Percentiles rank a stretch among this genome's conserved stretches.
Conservation (phyloP, 2,113 vertebrate species). For the Gopherus evgoodei region DNA sequence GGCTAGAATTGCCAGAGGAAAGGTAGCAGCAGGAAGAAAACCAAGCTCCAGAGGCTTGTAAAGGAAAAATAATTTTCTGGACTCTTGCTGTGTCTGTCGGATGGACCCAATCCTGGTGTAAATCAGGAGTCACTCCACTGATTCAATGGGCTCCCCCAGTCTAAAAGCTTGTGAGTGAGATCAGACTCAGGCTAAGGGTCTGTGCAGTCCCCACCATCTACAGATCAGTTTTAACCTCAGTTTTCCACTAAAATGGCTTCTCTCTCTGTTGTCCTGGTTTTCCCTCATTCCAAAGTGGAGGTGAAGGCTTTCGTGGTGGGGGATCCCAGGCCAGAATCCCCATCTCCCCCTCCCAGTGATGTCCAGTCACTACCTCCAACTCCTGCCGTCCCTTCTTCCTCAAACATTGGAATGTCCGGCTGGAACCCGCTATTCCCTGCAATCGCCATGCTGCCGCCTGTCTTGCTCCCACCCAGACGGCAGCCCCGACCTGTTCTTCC, state of each 20-base stretch:
- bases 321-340: not conserved
- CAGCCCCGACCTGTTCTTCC: slow-evolving; percentile 68
- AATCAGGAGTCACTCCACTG: not conserved
- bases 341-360: not conserved
- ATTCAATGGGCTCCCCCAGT: not conserved
- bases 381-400: not conserved
- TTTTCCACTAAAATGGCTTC: not conserved
- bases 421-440: not conserved
- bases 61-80: not conserved
- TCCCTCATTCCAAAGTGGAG: accelerated
- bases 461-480: not conserved
- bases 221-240: not conserved
- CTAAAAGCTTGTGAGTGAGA: no score
- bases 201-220: not conserved
- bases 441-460: not conserved
- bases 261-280: not conserved
- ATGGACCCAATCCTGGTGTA: accelerated
- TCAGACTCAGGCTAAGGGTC: not conserved
- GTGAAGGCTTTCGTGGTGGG: not conserved
- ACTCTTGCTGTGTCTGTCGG: accelerated
- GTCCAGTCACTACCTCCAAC: not conserved
- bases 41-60: accelerated
- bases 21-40: not conserved
- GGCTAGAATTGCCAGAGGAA: not conserved
- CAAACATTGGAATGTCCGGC: accelerated